Base-by-base conservation (phyloP, 2,888 invertebrate genomes). In the Eristalis tenax region DNA sequence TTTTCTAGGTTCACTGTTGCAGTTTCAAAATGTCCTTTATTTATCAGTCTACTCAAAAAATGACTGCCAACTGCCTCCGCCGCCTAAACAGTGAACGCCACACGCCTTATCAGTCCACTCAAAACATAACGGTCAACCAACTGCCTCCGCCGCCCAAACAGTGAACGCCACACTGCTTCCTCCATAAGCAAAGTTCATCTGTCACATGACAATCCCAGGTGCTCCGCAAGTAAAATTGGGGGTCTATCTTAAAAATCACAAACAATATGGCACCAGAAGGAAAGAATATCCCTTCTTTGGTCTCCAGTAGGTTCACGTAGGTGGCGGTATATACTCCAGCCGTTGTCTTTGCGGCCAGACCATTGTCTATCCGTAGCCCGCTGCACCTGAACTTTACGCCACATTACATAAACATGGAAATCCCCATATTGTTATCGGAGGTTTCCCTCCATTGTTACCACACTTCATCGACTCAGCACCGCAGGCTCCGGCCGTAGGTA, bases 301-400 rank as follows among this genome's bases (percentile, higher is more conserved):
- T 70, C 71, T 63, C 68, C n/a, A 63, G 11, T n/a, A 15, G 50
- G 69, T 63, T 63, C 83, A 83, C 70, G 83, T 87, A 87, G 83
- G 83, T 87, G 87, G 83, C 38, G 18, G 22, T 23, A n/a, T 56
- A 15, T n/a, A 50, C 50, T 18, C n/a, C 50, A 59, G 57, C 59
- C 59, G 59, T 15, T 26, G 59, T 5, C 56, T 35, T 64, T 63
- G 75, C 83, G 38, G 76, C 75, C 87, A 76, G 69, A 40, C 83
- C 75, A 87, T 87, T 87, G 87, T 83, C 64, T 77, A 59, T 69
- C 78, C 38, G 23, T 59, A 35, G 59, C 28, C 69, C 71, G 87
- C 79, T 87, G 87, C 87, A 87, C 87, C 87, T 87, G 87, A 87
- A 87, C 87, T 87, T 80, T 87, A 83, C 87, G 87, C 87, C 87